Evolutionary conservation across 2,888 invertebrate species (phyloP), one percentile per base, ranked within the genome.

Genomic region (Amiota minor): DNA sequence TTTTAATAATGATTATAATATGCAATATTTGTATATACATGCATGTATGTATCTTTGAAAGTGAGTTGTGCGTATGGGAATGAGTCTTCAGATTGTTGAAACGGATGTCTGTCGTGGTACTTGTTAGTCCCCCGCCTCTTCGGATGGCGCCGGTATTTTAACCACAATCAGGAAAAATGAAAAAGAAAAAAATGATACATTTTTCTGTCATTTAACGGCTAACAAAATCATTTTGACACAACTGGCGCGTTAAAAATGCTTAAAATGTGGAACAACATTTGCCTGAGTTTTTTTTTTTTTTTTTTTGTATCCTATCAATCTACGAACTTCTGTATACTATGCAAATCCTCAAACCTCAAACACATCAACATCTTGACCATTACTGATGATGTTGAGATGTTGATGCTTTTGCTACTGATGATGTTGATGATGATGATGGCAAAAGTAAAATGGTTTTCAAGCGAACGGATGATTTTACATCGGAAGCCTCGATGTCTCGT

Each of bases 201-300:
- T 72, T 71, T 79, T 75, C 78, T 82, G 84, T 82, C 85, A 86
- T 84, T 87, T 86, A 80, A 79, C 78, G 86, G 79, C 83, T 85
- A 87, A 86, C 83, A 84, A 85, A 86, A 84, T 82, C 86, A 83
- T 87, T 87, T 83, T 84, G 81, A 80, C 85, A 81, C 87, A 87
- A 86, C 86, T 87, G 87, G 80, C 81, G 84, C 81, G 81, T 82
- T 86, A 85, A 81, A 86, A 83, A 81, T 81, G 83, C 82, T 84
- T 84, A 83, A 83, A 84, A 81, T 83, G 83, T 83, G 70, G 16
- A 50, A 14, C 67, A 67, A 67, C 67, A 61, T 35, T 35, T 35
- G 35, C 35, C 35, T 35, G 35, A 35, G 35, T 35, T 35, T 35
- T 6, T 35, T 35, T 8, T 6, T 6, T 6, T 8, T 8, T 6